Base-by-base conservation (phyloP, 2,113 vertebrate genomes). In the Hymenochirus boettgeri region DNA sequence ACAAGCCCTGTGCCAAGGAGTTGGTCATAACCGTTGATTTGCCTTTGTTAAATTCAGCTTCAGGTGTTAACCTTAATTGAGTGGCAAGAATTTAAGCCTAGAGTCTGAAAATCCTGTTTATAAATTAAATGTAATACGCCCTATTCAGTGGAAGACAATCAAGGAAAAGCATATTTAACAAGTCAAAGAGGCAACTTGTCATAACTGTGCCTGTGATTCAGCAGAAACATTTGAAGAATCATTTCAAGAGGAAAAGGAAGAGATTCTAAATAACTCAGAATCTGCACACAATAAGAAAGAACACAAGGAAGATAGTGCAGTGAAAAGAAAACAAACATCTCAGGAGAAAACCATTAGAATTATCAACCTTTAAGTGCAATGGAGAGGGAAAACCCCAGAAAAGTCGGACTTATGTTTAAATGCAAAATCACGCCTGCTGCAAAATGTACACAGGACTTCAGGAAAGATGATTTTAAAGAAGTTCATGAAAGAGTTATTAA, bases 1-100 rank as follows among this genome's bases (percentile, higher is more conserved):
- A 84, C 57, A 79, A 90, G 73, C 80, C 88, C 1, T 86, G 92
- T 22, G 94, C 94, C 1, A 87, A 77, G 64, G 91, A 93, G 74
- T 86, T 95, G 24, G 79, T 89, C 26, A 70, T 97, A 25, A 90
- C 84, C 2, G 65, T 98, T 2, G 85, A 94, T 21, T 29, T 98
- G 67, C 95, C 95, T 0, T 72, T 96, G 53, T 73, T 98, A 22
- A 80, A 77, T 70, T 87, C 82, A 0, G 86, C 85, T 2, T 65
- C 61, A 1, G 78, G 84, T 7, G 82, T 87, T 12, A 79, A 65
- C 39, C 77, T 98, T 10, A 84, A 90, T 26, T 81, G 95, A 17
- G 79, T 1, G 86, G 85, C 10, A 86, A 77, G 63, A 69, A 60
- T 17, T 77, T 98, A 21, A 55, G 81, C 37, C 81, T 98, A 2